Evolutionary conservation across 2,888 invertebrate genomes (phyloP).

Genomic region (Drosophila helvetica): DNA sequence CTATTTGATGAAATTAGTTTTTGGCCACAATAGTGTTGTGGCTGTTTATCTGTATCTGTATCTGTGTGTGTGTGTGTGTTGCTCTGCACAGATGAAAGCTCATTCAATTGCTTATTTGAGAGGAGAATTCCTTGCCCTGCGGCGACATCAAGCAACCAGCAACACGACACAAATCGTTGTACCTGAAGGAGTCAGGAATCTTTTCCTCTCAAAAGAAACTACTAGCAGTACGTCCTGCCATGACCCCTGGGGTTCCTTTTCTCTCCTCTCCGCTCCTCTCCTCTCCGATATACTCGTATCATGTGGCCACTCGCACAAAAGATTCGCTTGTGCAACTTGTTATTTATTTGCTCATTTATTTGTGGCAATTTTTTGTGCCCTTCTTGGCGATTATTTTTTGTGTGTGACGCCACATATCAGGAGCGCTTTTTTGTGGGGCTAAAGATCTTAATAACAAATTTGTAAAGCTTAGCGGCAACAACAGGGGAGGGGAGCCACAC

Average conservation of each 20-base stretch:
- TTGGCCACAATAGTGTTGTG: constrained; percentile 39
- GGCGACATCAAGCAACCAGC: too few species aligned
- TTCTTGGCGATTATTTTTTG: constrained; percentile 24
- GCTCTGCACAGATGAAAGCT: neutral
- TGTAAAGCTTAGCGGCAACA: constrained; percentile 62
- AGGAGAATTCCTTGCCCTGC: too few species aligned
- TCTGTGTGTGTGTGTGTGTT: neutral
- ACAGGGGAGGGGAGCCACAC: neutral
- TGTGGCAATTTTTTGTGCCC: constrained; percentile 47
- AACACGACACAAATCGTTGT: too few species aligned
- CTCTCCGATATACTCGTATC: neutral
- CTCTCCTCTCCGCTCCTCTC: neutral
- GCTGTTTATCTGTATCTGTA: neutral
- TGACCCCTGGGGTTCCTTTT: too few species aligned
- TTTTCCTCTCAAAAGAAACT: neutral
- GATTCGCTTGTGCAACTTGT: constrained; percentile 38
- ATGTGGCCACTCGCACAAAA: constrained; percentile 28
- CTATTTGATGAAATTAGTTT: constrained; percentile 68
- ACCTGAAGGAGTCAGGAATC: too few species aligned
- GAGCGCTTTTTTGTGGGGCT: constrained; percentile 40
- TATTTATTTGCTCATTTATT: constrained; percentile 71
- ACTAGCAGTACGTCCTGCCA: neutral
- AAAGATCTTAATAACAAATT: constrained; percentile 66
- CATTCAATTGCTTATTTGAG: too few species aligned
- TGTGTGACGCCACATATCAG: constrained; percentile 12